phyloP scores from a whole-genome alignment of 2,888 invertebrate genomes.

The Periphyllus acericola region DNA sequence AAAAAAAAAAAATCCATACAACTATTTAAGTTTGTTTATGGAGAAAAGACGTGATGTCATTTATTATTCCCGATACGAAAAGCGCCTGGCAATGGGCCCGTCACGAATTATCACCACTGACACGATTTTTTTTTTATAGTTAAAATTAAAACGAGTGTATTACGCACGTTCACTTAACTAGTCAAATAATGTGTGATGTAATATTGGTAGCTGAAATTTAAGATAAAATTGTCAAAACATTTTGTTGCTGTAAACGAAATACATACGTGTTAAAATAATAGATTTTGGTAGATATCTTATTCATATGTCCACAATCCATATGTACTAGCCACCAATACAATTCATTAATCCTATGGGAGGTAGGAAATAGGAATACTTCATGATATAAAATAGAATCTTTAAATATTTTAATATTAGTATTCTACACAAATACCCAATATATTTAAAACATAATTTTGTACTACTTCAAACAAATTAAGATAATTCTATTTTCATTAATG shows the following conservation, averaged over 20 bases:
- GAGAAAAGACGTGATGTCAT: conserved; percentile 20
- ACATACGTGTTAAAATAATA: no score
- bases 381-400: no score
- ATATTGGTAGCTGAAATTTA: neutral
- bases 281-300: no score
- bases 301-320: no score
- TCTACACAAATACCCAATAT: no score
- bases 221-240: neutral
- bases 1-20: neutral
- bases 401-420: no score
- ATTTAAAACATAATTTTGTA: no score
- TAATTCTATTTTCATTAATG: no score
- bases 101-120: conserved; percentile 58
- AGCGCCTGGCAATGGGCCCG: conserved; percentile 53
- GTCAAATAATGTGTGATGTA: neutral
- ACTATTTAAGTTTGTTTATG: conserved; percentile 20
- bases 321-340: no score
- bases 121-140: conserved; percentile 52
- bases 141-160: conserved; percentile 54
- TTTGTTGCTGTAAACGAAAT: neutral
- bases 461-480: no score
- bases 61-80: conserved; percentile 54
- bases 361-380: no score
- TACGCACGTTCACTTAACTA: conserved; percentile 32
- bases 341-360: no score